Conservation (phyloP, 2,888 invertebrate species). For the Stratiomys singularior region DNA sequence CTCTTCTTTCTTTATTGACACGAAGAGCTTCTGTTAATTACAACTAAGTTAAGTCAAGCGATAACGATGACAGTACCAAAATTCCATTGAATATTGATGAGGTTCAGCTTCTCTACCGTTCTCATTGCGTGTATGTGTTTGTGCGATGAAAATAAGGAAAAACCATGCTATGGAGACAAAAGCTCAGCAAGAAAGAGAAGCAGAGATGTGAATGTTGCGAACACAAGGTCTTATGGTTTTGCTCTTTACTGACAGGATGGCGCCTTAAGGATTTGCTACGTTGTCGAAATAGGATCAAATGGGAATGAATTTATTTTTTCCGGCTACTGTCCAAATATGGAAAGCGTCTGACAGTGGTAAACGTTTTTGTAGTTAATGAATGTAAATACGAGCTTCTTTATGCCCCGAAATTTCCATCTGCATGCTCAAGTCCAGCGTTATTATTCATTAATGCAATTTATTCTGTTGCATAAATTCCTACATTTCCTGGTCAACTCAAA, state of each 20-base stretch:
- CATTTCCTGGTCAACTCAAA: too few relatives aligned
- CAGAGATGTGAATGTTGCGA: too few relatives aligned
- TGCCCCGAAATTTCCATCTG: too few relatives aligned
- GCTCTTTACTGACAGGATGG: conserved; percentile 21
- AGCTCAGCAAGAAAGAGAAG: neutral
- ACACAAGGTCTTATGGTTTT: neutral
- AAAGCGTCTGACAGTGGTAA: too few relatives aligned
- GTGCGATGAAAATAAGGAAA: conserved; percentile 10
- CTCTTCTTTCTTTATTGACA: conserved; percentile 5
- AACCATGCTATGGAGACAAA: conserved; percentile 24
- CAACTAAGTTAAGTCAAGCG: conserved; percentile 44
- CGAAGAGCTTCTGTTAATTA: conserved; percentile 39
- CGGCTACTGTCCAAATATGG: too few relatives aligned
- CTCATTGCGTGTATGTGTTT: neutral
- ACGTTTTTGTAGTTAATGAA: too few relatives aligned
- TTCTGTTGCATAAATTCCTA: too few relatives aligned
- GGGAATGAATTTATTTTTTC: neutral
- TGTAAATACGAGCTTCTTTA: too few relatives aligned
- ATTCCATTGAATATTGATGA: conserved; percentile 46
- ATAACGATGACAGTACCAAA: conserved; percentile 41
- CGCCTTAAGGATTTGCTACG: conserved; percentile 33
- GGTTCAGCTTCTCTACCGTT: neutral
- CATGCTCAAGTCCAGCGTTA: too few relatives aligned
- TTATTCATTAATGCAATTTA: too few relatives aligned
- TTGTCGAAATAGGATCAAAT: neutral